Base-by-base conservation (phyloP, 2,888 invertebrate species). In the Drosophila greeni region DNA sequence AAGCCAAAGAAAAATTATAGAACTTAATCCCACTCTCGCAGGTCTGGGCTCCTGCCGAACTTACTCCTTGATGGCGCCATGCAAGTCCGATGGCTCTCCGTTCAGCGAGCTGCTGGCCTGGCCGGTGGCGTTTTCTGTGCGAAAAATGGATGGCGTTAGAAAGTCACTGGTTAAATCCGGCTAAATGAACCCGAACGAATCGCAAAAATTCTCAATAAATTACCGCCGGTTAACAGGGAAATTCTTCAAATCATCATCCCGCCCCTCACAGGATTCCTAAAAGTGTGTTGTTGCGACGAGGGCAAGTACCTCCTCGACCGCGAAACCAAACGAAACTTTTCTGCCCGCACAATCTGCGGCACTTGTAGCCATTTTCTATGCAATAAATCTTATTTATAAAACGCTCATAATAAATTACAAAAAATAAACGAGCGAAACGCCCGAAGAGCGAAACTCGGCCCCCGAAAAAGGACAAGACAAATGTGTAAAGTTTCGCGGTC, bases 121-220 rank as follows among this genome's bases (percentile, higher is more conserved):
- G 4, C 86, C 86, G 7, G 85, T 86, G 34, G 85, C 83, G 6
- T 83, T 86, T 66, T 86, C 86, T 86, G 53, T 11, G 31, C 24
- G 4, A 7, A 37, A 36, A 37, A 36, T 8, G 24, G 33, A 12
- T n/a, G 20, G 12, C 23, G 40, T 12, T 48, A 20, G 36, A 34
- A 36, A 42, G n/a, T 29, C 53, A 43, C 31, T 34, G 45, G 40
- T 54, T 70, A 39, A 48, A 52, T 24, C 55, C n/a, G n/a, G 43
- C 49, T 18, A 60, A 62, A 62, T 60, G 49, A 62, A 62, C 61
- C 62, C 31, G 31, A 56, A 62, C 60, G 60, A 60, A 51, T 60
- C 37, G 12, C 36, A 8, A 39, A 64, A 55, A 47, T 55, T 49
- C 37, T 37, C 24, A 34, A 66, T 52, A 66, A 67, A 53, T 60